These are phyloP conservation scores for Enteromius mattozi DNA, from an alignment of 2,797 vertebrate genomes.

Conservation along the genomic window DNA sequence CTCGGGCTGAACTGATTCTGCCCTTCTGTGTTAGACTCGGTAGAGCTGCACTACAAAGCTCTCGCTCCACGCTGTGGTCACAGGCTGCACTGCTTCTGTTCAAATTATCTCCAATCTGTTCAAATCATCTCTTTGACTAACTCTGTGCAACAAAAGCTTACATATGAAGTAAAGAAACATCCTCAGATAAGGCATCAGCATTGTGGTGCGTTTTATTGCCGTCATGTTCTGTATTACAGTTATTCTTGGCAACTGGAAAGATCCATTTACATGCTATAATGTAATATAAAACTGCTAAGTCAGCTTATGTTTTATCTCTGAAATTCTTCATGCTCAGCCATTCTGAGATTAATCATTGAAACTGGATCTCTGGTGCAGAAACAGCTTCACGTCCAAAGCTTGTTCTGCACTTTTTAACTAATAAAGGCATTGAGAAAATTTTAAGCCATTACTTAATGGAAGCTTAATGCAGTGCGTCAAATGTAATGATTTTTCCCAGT, in stretches of 20 bases:
- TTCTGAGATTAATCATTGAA: constrained; percentile 48
- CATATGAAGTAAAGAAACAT: neutral
- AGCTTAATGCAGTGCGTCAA: constrained; percentile 44
- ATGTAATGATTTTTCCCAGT: constrained; percentile 26
- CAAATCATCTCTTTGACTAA: constrained; percentile 19
- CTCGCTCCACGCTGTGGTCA: constrained; percentile 56
- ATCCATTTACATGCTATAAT: constrained; percentile 48
- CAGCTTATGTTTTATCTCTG: constrained; percentile 37
- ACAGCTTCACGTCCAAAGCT: constrained; percentile 16
- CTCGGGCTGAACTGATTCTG: constrained; percentile 33
- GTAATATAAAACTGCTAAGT: constrained; percentile 37
- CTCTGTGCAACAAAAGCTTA: neutral
- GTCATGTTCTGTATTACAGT: constrained; percentile 12
- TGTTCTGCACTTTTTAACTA: constrained; percentile 42
- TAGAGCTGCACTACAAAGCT: constrained; percentile 21
- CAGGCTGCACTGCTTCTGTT: constrained; percentile 37
- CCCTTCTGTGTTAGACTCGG: constrained; percentile 16
- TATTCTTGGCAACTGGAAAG: constrained; percentile 33
- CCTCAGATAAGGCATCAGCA: constrained; percentile 7
- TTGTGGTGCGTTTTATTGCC: constrained; percentile 8
- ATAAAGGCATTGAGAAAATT: constrained; percentile 28
- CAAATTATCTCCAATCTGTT: constrained; percentile 2
- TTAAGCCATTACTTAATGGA: constrained; percentile 49
- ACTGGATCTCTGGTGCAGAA: constrained; percentile 35
- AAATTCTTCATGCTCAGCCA: constrained; percentile 32